Evolutionary conservation across 2,888 invertebrate genomes (phyloP), one percentile per base, ranked within the genome.

Genomic region (Fissipunctia ypsillon): DNA sequence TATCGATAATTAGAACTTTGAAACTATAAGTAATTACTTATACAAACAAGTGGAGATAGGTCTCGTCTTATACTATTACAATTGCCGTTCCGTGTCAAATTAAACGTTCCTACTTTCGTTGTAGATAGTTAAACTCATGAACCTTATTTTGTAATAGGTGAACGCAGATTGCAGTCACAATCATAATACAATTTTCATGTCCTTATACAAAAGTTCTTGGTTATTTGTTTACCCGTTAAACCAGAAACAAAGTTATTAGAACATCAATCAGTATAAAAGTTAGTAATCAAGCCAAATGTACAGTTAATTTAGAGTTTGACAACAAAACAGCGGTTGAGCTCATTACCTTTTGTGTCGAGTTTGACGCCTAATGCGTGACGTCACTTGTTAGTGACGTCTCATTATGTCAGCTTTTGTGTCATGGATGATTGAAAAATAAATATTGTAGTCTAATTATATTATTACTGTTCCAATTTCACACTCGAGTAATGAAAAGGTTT

Each of bases 291-390:
- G 65, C 64, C 57, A 68, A 73, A 76, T 77, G 82, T 76, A 60
- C 52, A 31, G 86, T 84, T 80, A 82, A 86, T 85, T 85, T 73
- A 73, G 68, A 35, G 60, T 65, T 73, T 69, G 77, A 61, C 75
- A 69, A 81, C 79, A 76, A 75, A 80, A 68, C 80, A 50, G 50
- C 69, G 78, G 71, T 69, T 60, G 57, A 67, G 50, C 78, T 85
- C 82, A 80, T 84, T 86, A 86, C 78, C 84, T 80, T 75, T 83
- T 78, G 85, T 78, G 78, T 76, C 41, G 71, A n/a, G 67, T 63
- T 65, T 41, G 76, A 56, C 43, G 78, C 22, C 59, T n/a, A 31
- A 45, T 50, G 35, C 66, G 64, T 81, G 74, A 82, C 70, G 82
- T 75, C 78, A 84, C 69, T 73, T 72, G 77, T 67, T 68, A 35